A percentile compares a stretch with the other conserved stretches of the same genome.
phyloP scores from a whole-genome alignment of 2,888 invertebrate species.

The Diloba caeruleocephala region DNA sequence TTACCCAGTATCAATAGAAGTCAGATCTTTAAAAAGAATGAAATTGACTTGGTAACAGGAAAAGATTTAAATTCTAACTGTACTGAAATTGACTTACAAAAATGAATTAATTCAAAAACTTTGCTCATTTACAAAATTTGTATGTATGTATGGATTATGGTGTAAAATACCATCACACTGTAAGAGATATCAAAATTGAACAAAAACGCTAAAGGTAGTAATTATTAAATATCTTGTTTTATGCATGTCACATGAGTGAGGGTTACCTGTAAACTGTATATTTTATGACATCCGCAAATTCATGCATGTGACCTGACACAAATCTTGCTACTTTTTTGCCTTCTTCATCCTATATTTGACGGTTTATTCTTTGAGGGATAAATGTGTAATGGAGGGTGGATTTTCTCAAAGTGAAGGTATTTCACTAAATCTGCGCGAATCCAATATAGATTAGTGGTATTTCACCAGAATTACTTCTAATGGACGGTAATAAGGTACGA shows the following conservation, averaged over 20 bases:
- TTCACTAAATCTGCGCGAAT: slow-evolving; percentile 44
- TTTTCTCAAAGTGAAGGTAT: slow-evolving; percentile 40
- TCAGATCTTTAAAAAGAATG: not conserved
- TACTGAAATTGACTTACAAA: slow-evolving; percentile 11
- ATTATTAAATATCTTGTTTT: slow-evolving; percentile 41
- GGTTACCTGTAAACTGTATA: slow-evolving; percentile 30
- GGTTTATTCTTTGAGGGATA: slow-evolving; percentile 33
- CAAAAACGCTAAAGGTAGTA: slow-evolving; percentile 26
- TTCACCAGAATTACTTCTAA: slow-evolving; percentile 50
- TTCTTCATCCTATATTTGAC: slow-evolving; percentile 24
- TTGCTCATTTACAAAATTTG: slow-evolving; percentile 17
- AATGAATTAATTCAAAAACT: slow-evolving; percentile 30
- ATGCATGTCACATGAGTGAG: slow-evolving; percentile 17
- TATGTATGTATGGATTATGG: slow-evolving; percentile 5
- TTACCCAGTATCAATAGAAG: not conserved
- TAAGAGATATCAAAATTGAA: slow-evolving; percentile 19
- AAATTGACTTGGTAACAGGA: slow-evolving; percentile 2
- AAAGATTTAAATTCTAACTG: slow-evolving; percentile 17
- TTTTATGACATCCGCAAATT: slow-evolving; percentile 40
- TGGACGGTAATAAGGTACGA: slow-evolving; percentile 33
- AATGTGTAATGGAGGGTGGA: slow-evolving; percentile 36
- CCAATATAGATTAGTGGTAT: slow-evolving; percentile 52
- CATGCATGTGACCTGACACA: slow-evolving; percentile 8
- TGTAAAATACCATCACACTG: slow-evolving; percentile 10
- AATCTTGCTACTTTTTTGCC: slow-evolving; percentile 16